Evolutionary conservation across 2,888 invertebrate genomes (phyloP), one percentile per base, ranked within the genome.

Genomic region (Rhagonycha fulva): DNA sequence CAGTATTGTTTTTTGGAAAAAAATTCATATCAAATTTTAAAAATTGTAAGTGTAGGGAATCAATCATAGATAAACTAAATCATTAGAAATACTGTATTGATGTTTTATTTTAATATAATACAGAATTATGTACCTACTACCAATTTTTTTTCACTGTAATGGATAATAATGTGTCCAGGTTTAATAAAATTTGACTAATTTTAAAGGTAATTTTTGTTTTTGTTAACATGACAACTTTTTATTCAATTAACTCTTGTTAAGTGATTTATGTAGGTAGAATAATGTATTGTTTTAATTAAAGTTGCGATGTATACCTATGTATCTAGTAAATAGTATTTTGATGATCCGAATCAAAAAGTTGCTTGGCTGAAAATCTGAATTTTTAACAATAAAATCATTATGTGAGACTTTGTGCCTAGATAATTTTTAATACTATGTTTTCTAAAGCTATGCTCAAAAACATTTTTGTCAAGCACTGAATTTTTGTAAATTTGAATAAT

Each of bases 331-430:
- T 24, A 66, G 26, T 66, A 63, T 23, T 24, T 63, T 62, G 26
- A 66, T 24, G 7, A 11, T 66, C 24, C 23, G n/a, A 66, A 66
- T 66, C 63, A 66, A 66, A 61, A 24, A 24, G 14, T 66, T 26
- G 63, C 63, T 66, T 24, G 63, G 26, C 63, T 66, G 26, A 66
- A 66, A 24, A 47, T 47, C 47, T 24, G 23, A 66, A 24, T 66
- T 66, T 66, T 66, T 66, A 14, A 26, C 26, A 66, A 66, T 66
- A 66, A 72, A 76, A 71, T 68, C 74, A 70, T 67, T 68, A 76
- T 74, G 76, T 74, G 74, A 76, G 74, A 76, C 71, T 71, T 30
- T 68, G 76, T 76, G 76, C 76, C 76, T 76, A 76, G 70, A 66
- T 76, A 71, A 68, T 71, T 73, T 72, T 75, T 68, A 63, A 61